phyloP scores from a whole-genome alignment of 2,113 vertebrate species.

The Chaetura pelagica region DNA sequence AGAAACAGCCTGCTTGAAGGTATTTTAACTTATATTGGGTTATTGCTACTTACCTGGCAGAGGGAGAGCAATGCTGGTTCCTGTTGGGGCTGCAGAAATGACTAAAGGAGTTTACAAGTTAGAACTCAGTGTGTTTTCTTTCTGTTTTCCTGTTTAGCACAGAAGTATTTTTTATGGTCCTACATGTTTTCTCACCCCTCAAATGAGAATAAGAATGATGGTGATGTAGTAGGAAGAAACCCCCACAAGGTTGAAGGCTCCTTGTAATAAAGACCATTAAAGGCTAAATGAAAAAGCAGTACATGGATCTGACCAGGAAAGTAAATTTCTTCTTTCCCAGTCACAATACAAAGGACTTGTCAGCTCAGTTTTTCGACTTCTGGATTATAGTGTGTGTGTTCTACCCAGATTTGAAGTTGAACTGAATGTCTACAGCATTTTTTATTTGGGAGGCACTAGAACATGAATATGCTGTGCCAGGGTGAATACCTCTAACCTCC shows the following conservation, averaged over 20 bases:
- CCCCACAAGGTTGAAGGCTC: background rate
- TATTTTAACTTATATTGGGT: background rate
- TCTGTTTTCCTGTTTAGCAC: background rate
- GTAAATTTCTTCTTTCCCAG: background rate
- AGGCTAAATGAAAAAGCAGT: background rate
- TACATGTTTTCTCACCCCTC: background rate
- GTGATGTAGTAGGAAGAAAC: background rate
- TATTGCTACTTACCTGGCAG: background rate
- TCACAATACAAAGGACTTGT: background rate
- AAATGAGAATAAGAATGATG: no score
- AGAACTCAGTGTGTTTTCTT: background rate
- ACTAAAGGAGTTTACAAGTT: background rate
- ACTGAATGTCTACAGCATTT: rapidly evolving
- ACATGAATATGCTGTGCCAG: background rate
- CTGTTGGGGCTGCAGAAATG: background rate
- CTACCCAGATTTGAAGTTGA: background rate
- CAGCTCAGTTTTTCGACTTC: background rate
- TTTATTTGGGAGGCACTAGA: background rate
- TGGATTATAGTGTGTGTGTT: background rate
- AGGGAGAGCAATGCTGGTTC: background rate
- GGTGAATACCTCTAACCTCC: background rate
- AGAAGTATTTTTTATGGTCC: background rate
- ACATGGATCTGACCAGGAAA: background rate
- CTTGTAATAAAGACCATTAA: background rate
- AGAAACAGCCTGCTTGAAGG: background rate